Conservation (phyloP, 2,113 vertebrate genomes). For the Bagarius yarrelli region DNA sequence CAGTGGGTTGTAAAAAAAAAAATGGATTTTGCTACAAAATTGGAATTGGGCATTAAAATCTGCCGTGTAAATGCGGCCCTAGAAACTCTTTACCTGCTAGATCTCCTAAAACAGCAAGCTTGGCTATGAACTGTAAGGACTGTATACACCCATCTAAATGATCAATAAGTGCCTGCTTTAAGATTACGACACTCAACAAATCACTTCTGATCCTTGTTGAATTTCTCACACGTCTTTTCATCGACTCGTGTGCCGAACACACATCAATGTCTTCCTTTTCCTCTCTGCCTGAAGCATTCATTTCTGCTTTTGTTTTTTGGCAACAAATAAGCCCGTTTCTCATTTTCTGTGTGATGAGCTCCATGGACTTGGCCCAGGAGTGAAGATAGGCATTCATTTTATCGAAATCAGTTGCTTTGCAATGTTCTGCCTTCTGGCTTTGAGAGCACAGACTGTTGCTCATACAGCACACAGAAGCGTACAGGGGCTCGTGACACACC, state of each 20-base stretch:
- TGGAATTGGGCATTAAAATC: no score
- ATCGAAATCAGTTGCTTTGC: slow-evolving; percentile 15
- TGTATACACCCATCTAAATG: background rate
- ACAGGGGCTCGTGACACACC: background rate
- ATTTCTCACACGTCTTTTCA: slow-evolving; percentile 25
- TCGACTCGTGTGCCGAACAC: slow-evolving; percentile 15
- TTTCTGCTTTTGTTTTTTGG: background rate
- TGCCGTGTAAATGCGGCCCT: no score
- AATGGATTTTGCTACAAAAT: no score
- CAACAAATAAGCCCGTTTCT: slow-evolving; percentile 7
- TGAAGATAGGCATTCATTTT: slow-evolving; percentile 18
- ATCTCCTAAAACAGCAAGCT: background rate
- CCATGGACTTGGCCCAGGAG: background rate
- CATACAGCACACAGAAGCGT: background rate
- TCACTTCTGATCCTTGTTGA: background rate
- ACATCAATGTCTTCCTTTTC: slow-evolving; percentile 19
- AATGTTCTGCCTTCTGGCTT: background rate
- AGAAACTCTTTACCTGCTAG: background rate
- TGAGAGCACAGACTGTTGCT: slow-evolving; percentile 12
- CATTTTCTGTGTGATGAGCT: slow-evolving; percentile 5
- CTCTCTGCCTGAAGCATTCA: background rate
- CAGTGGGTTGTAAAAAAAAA: no score
- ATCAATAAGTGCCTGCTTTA: background rate
- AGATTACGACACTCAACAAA: slow-evolving; percentile 11
- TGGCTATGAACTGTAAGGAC: background rate